A percentile compares a stretch with the other conserved stretches of the same genome.
Conservation (phyloP, 2,113 vertebrate genomes). For the Cyphomyrus plagiostoma region DNA sequence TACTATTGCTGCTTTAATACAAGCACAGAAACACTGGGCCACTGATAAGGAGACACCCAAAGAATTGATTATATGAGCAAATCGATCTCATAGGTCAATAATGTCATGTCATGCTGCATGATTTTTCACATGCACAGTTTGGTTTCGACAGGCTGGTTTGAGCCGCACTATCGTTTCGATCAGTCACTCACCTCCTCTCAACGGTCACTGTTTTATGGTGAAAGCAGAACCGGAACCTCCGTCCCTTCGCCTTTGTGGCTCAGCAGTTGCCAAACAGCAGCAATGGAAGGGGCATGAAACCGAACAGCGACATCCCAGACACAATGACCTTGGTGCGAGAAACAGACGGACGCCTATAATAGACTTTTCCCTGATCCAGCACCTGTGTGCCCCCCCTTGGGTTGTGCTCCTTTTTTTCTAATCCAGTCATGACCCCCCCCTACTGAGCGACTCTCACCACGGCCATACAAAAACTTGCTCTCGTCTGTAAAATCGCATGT, state of each 20-base stretch:
- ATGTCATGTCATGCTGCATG: not conserved
- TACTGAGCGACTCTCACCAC: not conserved
- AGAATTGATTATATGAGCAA: not conserved
- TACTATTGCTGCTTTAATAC: not conserved
- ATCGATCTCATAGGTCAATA: not conserved
- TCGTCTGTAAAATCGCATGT: not conserved
- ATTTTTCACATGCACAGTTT: not conserved
- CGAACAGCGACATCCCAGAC: not conserved
- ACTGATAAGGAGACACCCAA: not conserved
- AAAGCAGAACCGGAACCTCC: not conserved
- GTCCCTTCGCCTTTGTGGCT: not conserved
- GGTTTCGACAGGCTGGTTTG: not conserved
- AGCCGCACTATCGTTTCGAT: not conserved
- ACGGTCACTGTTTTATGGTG: not conserved
- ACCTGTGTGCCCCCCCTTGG: not conserved
- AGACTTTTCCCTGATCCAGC: not conserved
- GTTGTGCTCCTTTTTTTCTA: not conserved
- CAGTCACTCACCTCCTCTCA: not conserved
- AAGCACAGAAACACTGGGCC: not conserved
- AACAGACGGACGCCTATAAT: not conserved
- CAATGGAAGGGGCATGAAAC: not conserved
- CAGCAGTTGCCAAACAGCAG: not conserved
- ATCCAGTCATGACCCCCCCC: not conserved
- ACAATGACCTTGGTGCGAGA: not conserved
- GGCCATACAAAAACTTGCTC: not conserved